Evolutionary conservation across 2,888 invertebrate genomes (phyloP).

Genomic region (Tachina lurida): DNA sequence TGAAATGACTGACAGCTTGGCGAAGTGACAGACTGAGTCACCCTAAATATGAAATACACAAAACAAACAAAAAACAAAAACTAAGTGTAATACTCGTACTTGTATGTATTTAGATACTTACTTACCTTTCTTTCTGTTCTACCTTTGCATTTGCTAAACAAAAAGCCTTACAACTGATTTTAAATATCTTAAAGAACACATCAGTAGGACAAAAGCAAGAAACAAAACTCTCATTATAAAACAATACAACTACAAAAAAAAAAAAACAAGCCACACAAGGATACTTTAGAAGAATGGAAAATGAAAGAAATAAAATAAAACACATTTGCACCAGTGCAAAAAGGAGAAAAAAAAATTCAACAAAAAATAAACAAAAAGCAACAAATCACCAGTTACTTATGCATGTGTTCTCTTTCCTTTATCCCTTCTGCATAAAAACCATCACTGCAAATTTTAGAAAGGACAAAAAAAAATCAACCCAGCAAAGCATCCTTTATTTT

Average conservation of each 20-base stretch:
- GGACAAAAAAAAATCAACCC: conserved; percentile 27
- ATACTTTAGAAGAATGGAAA: conserved; percentile 41
- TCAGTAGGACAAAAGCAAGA: background rate
- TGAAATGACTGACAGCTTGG: conserved; percentile 25
- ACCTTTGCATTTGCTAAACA: conserved; percentile 17
- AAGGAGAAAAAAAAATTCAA: background rate
- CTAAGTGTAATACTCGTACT: conserved; percentile 20
- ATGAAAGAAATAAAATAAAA: conserved; percentile 22
- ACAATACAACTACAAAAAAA: conserved; percentile 41
- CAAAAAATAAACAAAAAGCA: conserved; percentile 25
- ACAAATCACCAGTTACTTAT: conserved; percentile 56
- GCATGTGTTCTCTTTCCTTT: conserved; percentile 15
- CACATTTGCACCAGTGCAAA: conserved; percentile 26
- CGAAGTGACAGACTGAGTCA: conserved; percentile 29
- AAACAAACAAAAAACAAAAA: conserved; percentile 1
- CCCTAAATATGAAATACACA: conserved; percentile 5
- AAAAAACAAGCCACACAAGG: conserved; percentile 47
- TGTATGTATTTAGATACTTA: conserved; percentile 23
- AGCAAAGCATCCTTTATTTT: conserved; percentile 33
- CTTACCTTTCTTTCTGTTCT: conserved; percentile 33
- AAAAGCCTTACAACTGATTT: conserved; percentile 40
- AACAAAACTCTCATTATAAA: conserved; percentile 49
- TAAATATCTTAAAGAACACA: conserved; percentile 31
- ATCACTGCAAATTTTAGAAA: background rate
- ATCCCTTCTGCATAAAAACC: background rate